Conservation (phyloP, 2,113 vertebrate genomes). For the Barbus barbus region DNA sequence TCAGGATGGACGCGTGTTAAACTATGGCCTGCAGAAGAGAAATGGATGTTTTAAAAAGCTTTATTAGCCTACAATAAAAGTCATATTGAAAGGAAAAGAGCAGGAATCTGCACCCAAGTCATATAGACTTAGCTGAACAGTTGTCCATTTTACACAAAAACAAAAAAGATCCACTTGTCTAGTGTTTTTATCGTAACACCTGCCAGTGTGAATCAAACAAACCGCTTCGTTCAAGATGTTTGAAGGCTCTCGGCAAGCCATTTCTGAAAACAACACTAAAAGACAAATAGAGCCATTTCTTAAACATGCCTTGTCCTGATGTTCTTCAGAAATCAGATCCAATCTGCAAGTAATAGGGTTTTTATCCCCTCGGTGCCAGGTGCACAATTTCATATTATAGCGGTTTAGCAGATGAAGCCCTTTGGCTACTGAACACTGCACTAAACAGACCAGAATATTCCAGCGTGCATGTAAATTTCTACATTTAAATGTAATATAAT, state of each 20-base stretch:
- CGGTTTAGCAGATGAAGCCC: conserved; percentile 6
- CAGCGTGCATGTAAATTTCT: too few relatives aligned
- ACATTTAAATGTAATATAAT: neutral
- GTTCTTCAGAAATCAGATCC: conserved; percentile 15
- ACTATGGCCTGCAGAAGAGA: neutral
- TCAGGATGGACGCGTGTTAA: neutral
- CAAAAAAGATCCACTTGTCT: neutral
- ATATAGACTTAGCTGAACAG: neutral
- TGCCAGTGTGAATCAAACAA: too few relatives aligned
- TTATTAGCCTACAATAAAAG: neutral
- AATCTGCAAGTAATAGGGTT: conserved; percentile 12
- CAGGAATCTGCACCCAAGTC: neutral
- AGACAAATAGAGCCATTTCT: neutral
- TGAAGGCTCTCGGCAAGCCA: neutral
- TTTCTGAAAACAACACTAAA: neutral
- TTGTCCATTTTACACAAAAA: neutral
- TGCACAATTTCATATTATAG: conserved; percentile 1
- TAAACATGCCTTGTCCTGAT: neutral
- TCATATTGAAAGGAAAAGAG: neutral
- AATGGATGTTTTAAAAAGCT: neutral
- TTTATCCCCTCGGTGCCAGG: conserved; percentile 5
- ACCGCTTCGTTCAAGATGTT: neutral
- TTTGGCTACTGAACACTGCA: neutral
- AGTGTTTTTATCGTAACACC: too few relatives aligned
- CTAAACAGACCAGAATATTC: neutral